Evolutionary conservation across 35 echinoderm and acorn worm genomes (phyloP), one percentile per base, ranked within the genome.

Genomic region (Ophioderma brevispina): DNA sequence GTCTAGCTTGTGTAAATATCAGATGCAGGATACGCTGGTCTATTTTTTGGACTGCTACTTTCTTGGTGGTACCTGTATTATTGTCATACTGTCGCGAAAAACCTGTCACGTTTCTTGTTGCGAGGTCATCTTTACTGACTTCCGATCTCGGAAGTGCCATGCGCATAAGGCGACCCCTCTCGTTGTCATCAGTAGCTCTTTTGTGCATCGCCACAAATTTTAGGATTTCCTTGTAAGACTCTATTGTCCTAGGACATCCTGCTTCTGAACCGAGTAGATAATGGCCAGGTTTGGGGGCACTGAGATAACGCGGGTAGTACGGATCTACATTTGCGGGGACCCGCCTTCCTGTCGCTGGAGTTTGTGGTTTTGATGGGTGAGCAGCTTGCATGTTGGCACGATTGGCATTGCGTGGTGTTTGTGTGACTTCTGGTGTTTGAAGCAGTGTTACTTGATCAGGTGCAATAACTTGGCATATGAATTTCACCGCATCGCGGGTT

Each of bases 1-100:
- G 14, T 33, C 49, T 49, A 1, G 81, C 81, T 31, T 84, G 81
- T 14, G 23, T 40, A 17, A 84, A 84, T 55, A 84, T 84, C 23
- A n/a, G 23, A 55, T 55, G 25, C 13, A 84, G 14, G 28, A 84
- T 21, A 1, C 0, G 13, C 32, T 31, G 8, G 28, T 59, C 41
- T n/a, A 84, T 30, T 35, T 55, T 40, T 0, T 39, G 81, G 17
- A 84, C 38, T 32, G 0, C 4, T 17, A 40, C n/a, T 35, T 15
- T 23, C 36, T 78, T 78, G 2, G 25, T 25, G n/a, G n/a, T n/a
- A n/a, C n/a, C n/a, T n/a, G n/a, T n/a, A n/a, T n/a, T n/a, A n/a
- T n/a, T n/a, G 40, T 81, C 36, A 13, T 21, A 0, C 3, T 31
- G 35, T 38, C 37, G 17, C 6, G 79, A 81, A n/a, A 37, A 23